Base-by-base conservation (phyloP, 2,797 vertebrate genomes). In the Cheracebus regulus region DNA sequence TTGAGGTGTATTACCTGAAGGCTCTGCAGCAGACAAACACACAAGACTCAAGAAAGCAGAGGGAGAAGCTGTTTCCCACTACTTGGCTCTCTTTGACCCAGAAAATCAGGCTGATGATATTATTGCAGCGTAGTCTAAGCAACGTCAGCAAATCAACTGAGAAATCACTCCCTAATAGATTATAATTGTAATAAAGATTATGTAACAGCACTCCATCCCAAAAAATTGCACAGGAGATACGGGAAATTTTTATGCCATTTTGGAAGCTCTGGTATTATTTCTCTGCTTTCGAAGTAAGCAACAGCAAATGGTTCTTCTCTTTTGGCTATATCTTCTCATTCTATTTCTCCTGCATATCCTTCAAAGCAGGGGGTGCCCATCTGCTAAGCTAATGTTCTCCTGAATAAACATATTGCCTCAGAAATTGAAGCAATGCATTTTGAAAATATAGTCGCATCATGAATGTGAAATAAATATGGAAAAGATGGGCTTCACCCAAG, bases 1-100 rank as follows among this genome's bases (percentile, higher is more conserved):
- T 95, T 24, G 72, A 81, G 92, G 80, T 97, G 30, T 73, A 84
- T 87, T 93, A 1, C 22, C 88, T 85, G 28, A 93, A 87, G 67
- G 81, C 52, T 86, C 44, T 48, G 26, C 22, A 48, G 19, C 33
- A 55, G 84, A 41, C 39, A 9, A 86, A 81, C 50, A 64, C 12
- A 81, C 13, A 22, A 67, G 81, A 30, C 70, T 84, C 44, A 19
- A 52, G 84, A 80, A 91, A 52, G 58, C 3, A 0, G 41, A 52
- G 33, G 6, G 80, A 90, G 73, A 83, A n/a, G 44, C 41, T 92
- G 0, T 89, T 91, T 84, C 44, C 86, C 76, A 52, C 24, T 22
- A 11, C 41, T 19, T 73, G 85, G 55, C 75, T 96, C 48, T 88
- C 46, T 52, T 57, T 0, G 2, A 36, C 89, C 83, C 80, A 89